Base-by-base conservation (phyloP, 2,113 vertebrate genomes). In the Anhinga anhinga region DNA sequence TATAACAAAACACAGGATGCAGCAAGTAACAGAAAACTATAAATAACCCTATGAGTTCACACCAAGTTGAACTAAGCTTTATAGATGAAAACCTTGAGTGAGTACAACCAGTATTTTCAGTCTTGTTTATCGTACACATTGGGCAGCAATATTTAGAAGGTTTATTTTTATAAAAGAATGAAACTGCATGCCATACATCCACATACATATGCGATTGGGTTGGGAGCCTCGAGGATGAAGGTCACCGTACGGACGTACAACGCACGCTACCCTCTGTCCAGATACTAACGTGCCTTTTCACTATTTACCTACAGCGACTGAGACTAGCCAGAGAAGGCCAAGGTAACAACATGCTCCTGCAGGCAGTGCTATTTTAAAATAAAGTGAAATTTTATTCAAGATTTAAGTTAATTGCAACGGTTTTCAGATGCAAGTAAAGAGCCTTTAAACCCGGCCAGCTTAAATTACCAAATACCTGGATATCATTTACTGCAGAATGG, bases 171-270 rank as follows among this genome's bases (percentile, higher is more conserved):
- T 6, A 38, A 18, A n/a, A 29, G 53, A 50, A 87, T 7, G 55
- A 25, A 72, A 40, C 19, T 62, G 42, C 22, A 27, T 26, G 18
- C 49, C 32, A 53, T 10, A 13, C 3, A 77, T 27, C 16, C 76
- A 36, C 40, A 42, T n/a, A 55, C 66, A 76, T 2, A 1, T 0
- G 27, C 3, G 2, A 0, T 0, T 1, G 49, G 72, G 34, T 3
- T 26, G 38, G 42, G 73, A 67, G 23, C 74, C 72, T 90, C 29
- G 1, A 23, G 32, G 58, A 26, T 36, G 72, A 79, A 92, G 85
- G 85, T 71, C 87, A 90, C 42, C 1, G 2, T 11, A 7, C 6
- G 30, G 30, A 77, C 2, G 9, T 0, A 15, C 38, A 19, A 2
- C 0, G 21, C 52, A 8, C 2, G 2, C 9, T 22, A 7, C 20